Conservation (phyloP, 2,888 invertebrate genomes). For the Eristalinus aeneus region DNA sequence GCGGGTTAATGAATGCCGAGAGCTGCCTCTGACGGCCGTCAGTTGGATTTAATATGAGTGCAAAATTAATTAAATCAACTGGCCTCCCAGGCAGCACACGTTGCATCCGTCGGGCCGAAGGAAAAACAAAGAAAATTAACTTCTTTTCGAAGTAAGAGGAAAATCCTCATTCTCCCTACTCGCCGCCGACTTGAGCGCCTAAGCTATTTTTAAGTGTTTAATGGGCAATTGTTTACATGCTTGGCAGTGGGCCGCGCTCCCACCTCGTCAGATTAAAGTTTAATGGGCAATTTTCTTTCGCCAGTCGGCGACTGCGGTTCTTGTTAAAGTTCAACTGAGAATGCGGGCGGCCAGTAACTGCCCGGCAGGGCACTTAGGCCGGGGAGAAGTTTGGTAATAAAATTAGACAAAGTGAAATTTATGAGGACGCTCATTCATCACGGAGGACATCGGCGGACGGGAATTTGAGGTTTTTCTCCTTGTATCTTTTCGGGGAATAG, state of each 20-base stretch:
- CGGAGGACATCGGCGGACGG: not conserved
- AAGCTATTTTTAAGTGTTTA: slow-evolving; percentile 26
- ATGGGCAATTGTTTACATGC: slow-evolving; percentile 39
- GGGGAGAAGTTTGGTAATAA: slow-evolving; percentile 13
- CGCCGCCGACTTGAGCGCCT: not conserved
- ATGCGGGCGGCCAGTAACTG: not conserved
- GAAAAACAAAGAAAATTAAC: not conserved
- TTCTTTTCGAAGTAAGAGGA: not conserved
- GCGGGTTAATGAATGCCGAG: not conserved
- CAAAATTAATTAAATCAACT: not conserved
- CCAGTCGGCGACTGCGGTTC: not conserved
- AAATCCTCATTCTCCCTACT: not conserved
- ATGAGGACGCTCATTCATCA: not conserved
- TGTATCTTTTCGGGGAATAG: not conserved
- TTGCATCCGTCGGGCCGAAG: not conserved
- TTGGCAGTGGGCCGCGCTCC: not conserved
- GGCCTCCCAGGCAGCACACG: not conserved
- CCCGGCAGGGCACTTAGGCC: not conserved
- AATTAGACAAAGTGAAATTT: not conserved
- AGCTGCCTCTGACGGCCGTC: not conserved
- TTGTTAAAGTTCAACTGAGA: slow-evolving; percentile 3
- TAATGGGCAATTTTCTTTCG: not conserved
- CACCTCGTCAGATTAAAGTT: slow-evolving; percentile 4
- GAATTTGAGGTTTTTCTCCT: not conserved
- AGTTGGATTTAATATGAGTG: not conserved